A percentile compares a stretch with the other conserved stretches of the same genome.
Conservation (phyloP, 2,888 invertebrate species). For the Heliconius charithonia region DNA sequence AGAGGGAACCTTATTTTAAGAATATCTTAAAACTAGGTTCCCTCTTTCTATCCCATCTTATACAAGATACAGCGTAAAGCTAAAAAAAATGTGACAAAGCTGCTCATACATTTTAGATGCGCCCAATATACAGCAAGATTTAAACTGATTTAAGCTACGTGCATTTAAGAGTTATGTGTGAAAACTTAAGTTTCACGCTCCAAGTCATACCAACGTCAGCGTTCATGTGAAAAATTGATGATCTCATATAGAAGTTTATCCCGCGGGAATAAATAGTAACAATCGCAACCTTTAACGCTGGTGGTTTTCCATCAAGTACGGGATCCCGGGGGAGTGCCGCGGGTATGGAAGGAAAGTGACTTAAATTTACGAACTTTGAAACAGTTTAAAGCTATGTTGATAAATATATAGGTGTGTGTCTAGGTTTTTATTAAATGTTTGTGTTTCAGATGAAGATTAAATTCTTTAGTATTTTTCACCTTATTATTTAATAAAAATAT, state of each 20-base stretch:
- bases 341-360: constrained; percentile 12
- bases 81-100: not conserved
- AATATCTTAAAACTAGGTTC: too few species aligned
- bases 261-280: constrained; percentile 8
- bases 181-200: constrained; percentile 27
- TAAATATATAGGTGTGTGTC: not conserved
- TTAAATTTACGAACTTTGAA: constrained; percentile 19
- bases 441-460: too few species aligned
- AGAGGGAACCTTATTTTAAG: too few species aligned
- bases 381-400: not conserved
- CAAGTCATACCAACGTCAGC: constrained; percentile 28
- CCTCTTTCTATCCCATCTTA: too few species aligned
- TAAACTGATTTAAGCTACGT: constrained; percentile 35
- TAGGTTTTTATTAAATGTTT: not conserved
- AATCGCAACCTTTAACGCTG: constrained; percentile 20
- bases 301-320: constrained; percentile 22
- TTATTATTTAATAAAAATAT: too few species aligned
- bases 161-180: constrained; percentile 33
- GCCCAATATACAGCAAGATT: constrained; percentile 15
- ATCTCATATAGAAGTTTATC: constrained; percentile 26
- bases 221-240: constrained; percentile 28
- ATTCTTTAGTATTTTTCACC: too few species aligned
- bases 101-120: not conserved
- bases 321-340: not conserved
- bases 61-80: too few species aligned